Conservation (phyloP, 2,888 invertebrate species). For the Pseudococcus longispinus region DNA sequence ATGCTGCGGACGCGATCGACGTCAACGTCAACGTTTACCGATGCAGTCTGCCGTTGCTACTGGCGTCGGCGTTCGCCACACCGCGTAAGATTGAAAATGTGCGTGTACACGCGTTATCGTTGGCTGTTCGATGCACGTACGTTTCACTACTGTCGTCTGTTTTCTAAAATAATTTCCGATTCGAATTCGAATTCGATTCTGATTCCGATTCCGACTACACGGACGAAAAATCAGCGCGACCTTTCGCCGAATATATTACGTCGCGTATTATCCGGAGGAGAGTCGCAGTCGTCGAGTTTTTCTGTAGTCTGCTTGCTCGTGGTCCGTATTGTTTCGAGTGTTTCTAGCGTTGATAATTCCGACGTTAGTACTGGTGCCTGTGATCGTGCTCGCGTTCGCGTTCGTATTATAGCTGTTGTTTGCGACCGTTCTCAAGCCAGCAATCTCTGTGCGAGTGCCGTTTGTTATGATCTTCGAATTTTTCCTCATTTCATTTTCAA, state of each 20-base stretch:
- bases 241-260: background rate
- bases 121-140: constrained; percentile 16
- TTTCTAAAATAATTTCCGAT: background rate
- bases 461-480: constrained; percentile 26
- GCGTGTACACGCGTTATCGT: background rate
- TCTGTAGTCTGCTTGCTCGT: background rate
- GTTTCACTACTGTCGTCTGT: constrained; percentile 24
- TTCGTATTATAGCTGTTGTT: background rate
- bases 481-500: background rate
- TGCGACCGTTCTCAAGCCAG: background rate
- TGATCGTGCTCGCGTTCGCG: background rate
- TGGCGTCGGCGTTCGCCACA: background rate
- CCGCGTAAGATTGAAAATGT: background rate
- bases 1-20: background rate
- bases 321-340: background rate
- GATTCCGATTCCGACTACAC: background rate
- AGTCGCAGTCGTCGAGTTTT: background rate
- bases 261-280: background rate
- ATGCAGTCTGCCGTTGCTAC: background rate
- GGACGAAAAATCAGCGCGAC: background rate
- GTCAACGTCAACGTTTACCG: background rate
- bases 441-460: background rate
- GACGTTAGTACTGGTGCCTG: background rate
- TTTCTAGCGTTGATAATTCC: background rate
- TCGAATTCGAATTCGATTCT: background rate